A percentile compares a stretch with the other conserved stretches of the same genome.
Evolutionary conservation across 1,140 invertebrate species (phyloP).

Genomic region (Drosophila mayri): DNA sequence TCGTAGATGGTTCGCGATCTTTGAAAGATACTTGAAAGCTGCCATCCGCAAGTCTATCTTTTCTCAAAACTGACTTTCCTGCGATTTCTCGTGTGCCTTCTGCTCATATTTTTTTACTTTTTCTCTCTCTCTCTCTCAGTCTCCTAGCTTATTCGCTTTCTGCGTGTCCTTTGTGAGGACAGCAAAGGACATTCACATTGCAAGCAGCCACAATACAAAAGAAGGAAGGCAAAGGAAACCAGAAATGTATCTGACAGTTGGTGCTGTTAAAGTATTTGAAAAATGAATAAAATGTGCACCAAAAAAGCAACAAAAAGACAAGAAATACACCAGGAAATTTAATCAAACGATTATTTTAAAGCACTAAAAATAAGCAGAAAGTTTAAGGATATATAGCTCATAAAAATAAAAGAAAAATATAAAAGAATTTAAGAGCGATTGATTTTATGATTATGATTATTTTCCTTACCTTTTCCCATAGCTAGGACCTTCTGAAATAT

Average conservation of each 20-base stretch:
- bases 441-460: background rate
- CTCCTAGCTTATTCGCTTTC: constrained; percentile 8
- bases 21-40: constrained; percentile 13
- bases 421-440: background rate
- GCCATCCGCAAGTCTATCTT: constrained; percentile 12
- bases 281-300: constrained; percentile 60
- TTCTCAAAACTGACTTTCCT: constrained; percentile 8
- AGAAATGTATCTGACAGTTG: constrained; percentile 77
- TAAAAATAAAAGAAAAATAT: background rate
- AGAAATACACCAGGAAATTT: constrained; percentile 10
- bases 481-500: background rate
- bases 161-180: constrained; percentile 75
- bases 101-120: background rate
- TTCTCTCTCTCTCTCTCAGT: constrained; percentile 6
- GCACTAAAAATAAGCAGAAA: background rate
- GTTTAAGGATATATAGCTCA: background rate
- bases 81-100: constrained; percentile 27
- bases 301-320: constrained; percentile 19
- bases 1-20: constrained; percentile 16
- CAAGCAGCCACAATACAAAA: constrained; percentile 54
- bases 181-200: constrained; percentile 74
- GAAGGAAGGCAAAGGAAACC: constrained; percentile 36
- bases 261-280: constrained; percentile 68
- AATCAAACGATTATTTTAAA: background rate
- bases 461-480: background rate